phyloP scores from a whole-genome alignment of 2,888 invertebrate species.

The Drosophila fulvimacula region DNA sequence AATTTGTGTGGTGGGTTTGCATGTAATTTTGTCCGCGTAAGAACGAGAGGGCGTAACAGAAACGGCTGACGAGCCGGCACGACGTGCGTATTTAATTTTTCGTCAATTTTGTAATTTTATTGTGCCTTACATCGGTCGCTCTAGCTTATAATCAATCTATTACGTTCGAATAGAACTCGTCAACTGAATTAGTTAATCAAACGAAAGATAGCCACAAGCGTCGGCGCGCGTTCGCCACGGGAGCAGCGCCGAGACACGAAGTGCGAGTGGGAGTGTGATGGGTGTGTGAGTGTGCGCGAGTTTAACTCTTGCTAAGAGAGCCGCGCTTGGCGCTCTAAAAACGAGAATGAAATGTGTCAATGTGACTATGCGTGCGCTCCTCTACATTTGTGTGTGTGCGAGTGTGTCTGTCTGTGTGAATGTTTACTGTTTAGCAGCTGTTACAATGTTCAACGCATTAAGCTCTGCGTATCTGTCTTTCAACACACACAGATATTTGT shows the following conservation, averaged over 20 bases:
- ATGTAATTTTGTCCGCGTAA: neutral
- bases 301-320: constrained; percentile 26
- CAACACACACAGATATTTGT: constrained; percentile 1
- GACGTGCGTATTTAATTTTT: constrained; percentile 13
- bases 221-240: constrained; percentile 42
- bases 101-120: constrained; percentile 13
- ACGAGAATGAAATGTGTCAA: constrained; percentile 60
- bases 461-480: constrained; percentile 3
- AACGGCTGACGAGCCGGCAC: constrained; percentile 55
- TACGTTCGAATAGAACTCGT: constrained; percentile 82
- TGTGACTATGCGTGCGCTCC: constrained; percentile 1
- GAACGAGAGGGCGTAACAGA: constrained; percentile 46
- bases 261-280: constrained; percentile 10
- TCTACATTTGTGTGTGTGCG: neutral
- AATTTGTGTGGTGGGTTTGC: neutral
- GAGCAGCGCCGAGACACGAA: constrained; percentile 21
- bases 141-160: constrained; percentile 63
- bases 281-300: constrained; percentile 27
- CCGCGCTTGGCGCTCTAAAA: constrained; percentile 33
- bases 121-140: constrained; percentile 4
- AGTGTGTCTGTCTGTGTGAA: neutral
- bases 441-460: constrained; percentile 50
- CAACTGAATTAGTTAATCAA: constrained; percentile 83
- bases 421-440: constrained; percentile 38
- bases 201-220: constrained; percentile 73